These are phyloP conservation scores for Germaria angustata DNA, from an alignment of 2,888 invertebrate species.

Conservation along the genomic window DNA sequence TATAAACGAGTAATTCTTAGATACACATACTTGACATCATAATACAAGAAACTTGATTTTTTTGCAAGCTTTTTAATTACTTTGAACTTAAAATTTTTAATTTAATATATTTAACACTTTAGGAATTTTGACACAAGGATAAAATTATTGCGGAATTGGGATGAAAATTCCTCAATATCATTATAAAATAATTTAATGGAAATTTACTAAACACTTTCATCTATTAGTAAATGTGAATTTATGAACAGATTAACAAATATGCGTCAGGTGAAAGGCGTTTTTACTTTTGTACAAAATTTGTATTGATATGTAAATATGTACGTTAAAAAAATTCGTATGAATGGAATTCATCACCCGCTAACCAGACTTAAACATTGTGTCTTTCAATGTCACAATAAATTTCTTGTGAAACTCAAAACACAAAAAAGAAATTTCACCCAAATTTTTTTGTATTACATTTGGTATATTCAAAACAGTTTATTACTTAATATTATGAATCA, in stretches of 20 bases:
- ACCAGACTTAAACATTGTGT: neutral
- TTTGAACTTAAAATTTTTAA: neutral
- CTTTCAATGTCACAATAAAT: slow-evolving; percentile 41
- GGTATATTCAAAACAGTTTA: slow-evolving; percentile 9
- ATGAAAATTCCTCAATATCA: too few species aligned
- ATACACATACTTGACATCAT: neutral
- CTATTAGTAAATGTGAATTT: too few species aligned
- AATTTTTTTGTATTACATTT: neutral
- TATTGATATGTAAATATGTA: too few species aligned
- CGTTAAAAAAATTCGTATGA: too few species aligned
- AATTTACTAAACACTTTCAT: neutral
- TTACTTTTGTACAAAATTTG: too few species aligned
- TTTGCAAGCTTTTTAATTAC: neutral
- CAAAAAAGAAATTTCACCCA: slow-evolving; percentile 42
- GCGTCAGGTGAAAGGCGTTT: too few species aligned
- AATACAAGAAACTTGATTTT: neutral
- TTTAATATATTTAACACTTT: neutral
- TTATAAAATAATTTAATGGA: too few species aligned
- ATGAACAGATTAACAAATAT: too few species aligned
- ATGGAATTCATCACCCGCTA: neutral
- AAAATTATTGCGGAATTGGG: too few species aligned
- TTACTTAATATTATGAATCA: slow-evolving; percentile 53
- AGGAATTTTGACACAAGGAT: neutral
- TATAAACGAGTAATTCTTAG: too few species aligned
- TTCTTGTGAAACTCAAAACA: slow-evolving; percentile 15